Conservation (phyloP, 1,140 invertebrate species). For the Drosophila nikananu region DNA sequence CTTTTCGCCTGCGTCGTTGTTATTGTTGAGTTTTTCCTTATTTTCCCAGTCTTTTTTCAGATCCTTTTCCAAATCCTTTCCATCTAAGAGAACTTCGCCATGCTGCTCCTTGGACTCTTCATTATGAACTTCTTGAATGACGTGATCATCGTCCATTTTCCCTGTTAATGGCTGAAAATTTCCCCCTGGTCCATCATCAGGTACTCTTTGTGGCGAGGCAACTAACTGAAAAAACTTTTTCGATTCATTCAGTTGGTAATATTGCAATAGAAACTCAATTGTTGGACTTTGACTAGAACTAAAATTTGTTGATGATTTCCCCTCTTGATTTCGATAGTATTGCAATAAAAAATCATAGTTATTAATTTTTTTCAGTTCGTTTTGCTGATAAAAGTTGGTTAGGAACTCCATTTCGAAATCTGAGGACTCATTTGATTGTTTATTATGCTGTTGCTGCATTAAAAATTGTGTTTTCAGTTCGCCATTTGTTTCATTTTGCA, state of each 20-base stretch:
- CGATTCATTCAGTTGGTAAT: slow-evolving; percentile 83
- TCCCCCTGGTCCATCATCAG: slow-evolving; percentile 70
- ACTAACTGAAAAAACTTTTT: slow-evolving; percentile 85
- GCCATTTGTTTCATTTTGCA: slow-evolving; percentile 69
- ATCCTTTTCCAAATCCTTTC: slow-evolving; percentile 5
- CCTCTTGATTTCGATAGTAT: slow-evolving; percentile 73
- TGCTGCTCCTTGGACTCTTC: neutral
- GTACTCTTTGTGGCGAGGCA: slow-evolving; percentile 79
- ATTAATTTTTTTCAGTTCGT: slow-evolving; percentile 69
- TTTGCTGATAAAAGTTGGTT: slow-evolving; percentile 79
- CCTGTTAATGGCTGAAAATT: slow-evolving; percentile 50
- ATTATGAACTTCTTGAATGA: slow-evolving; percentile 1
- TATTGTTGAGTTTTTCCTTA: slow-evolving; percentile 43
- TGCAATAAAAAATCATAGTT: slow-evolving; percentile 81
- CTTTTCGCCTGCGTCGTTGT: slow-evolving; percentile 20
- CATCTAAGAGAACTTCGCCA: neutral
- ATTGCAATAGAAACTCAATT: slow-evolving; percentile 81
- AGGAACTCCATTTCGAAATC: slow-evolving; percentile 75
- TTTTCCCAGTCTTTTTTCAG: neutral
- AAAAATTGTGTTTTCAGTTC: slow-evolving; percentile 75
- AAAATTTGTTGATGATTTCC: slow-evolving; percentile 44
- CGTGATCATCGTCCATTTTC: slow-evolving; percentile 49
- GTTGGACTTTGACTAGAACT: slow-evolving; percentile 69
- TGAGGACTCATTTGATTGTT: slow-evolving; percentile 21
- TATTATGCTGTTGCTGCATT: slow-evolving; percentile 52